Base-by-base conservation (phyloP, 1,140 invertebrate species). In the Conus ventricosus region DNA sequence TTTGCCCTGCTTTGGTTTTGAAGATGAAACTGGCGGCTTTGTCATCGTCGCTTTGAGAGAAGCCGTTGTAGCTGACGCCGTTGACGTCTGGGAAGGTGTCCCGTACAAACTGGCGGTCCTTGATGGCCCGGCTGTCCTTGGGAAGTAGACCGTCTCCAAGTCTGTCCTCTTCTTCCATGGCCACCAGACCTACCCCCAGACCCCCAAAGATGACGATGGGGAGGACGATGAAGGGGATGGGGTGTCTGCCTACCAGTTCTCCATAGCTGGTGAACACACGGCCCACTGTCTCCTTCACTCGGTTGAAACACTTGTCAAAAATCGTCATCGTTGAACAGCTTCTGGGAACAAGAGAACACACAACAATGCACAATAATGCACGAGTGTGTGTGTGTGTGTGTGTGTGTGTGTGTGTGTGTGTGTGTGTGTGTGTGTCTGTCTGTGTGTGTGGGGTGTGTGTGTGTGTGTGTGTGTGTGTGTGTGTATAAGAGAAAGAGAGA, bases 221-320 rank as follows among this genome's bases (percentile, higher is more conserved):
- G 23, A 81, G 39, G n/a, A 89, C 27, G 60, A 89, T 86, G 84
- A 89, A 89, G 53, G 53, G 60, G 20, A 60, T 20, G 15, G 88
- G 88, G 75, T 85, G 60, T 20, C 54, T 54, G 23, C 82, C 88
- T 5, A 89, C 84, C 55, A 85, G 54, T 20, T 51, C 15, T 1
- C 88, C 88, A 60, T 89, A 89, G 1, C 76, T 23, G 8, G 27
- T 23, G 55, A 87, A 81, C 11, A 63, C 83, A 4, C 83, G 0
- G 55, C 27, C 17, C 15, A 84, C 20, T 2, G 20, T 27, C 10
- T 11, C 20, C 27, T 25, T 84, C 57, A 84, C 63, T 13, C 53
- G 82, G 51, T 11, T 57, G 23, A 5, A 55, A 10, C 82, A 83
- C 5, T 5, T 88, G 88, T 15, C 89, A 76, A 10, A 89, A 85